These are phyloP conservation scores for Geotrypetes seraphini DNA, from an alignment of 2,797 vertebrate species.

Conservation along the genomic window DNA sequence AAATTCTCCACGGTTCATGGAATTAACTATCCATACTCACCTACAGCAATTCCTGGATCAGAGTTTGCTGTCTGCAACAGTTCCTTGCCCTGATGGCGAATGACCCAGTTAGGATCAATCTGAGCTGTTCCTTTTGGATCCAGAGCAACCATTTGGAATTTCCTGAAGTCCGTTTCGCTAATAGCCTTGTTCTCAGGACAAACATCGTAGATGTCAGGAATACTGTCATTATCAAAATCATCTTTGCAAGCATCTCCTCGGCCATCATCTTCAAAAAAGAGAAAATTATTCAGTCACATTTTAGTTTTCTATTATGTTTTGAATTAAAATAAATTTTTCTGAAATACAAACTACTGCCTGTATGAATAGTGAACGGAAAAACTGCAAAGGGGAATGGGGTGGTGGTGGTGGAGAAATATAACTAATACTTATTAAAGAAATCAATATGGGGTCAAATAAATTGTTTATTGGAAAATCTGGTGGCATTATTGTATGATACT, in stretches of 20 bases:
- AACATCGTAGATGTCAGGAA: conserved; percentile 86
- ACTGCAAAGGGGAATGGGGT: too few species aligned
- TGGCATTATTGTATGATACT: too few species aligned
- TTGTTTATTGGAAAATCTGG: too few species aligned
- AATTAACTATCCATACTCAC: too few species aligned
- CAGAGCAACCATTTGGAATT: conserved; percentile 96
- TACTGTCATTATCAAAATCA: conserved; percentile 90
- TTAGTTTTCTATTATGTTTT: too few species aligned
- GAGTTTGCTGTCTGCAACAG: conserved; percentile 95
- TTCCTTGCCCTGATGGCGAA: conserved; percentile 94
- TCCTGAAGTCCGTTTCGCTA: conserved; percentile 88
- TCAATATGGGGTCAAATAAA: too few species aligned
- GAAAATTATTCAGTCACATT: background rate
- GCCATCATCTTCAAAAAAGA: conserved; percentile 68
- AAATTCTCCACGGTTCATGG: too few species aligned
- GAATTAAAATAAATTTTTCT: too few species aligned
- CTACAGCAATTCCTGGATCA: conserved; percentile 92
- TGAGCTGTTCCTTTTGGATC: conserved; percentile 97
- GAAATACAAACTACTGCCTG: too few species aligned
- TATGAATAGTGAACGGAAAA: too few species aligned
- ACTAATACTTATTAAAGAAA: too few species aligned
- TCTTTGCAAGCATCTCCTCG: conserved; percentile 92
- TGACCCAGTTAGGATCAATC: conserved; percentile 97
- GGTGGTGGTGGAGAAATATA: too few species aligned
- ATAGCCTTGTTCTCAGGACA: conserved; percentile 92